Base-by-base conservation (phyloP, 1,140 invertebrate species). In the Zeugodacus cucurbitae region DNA sequence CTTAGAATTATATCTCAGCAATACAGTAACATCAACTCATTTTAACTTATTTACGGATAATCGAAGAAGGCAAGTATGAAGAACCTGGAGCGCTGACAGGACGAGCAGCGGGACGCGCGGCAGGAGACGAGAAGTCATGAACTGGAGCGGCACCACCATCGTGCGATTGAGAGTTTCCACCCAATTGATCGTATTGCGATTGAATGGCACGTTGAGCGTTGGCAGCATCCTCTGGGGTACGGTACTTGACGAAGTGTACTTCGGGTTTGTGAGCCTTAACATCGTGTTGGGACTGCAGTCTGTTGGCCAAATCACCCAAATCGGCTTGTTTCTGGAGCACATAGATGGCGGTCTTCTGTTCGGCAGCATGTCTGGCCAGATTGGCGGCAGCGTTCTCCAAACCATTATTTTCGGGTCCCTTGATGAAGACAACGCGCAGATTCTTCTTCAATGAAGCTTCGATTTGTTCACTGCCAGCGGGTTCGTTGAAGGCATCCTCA, bases 181-280 rank as follows among this genome's bases (percentile, higher is more conserved):
- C 91, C 67, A 93, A 88, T 58, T 91, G 89, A 86, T 93, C 91
- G 54, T 93, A 93, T 89, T 93, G 92, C 1, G 88, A 85, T 44
- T 93, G 91, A 64, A 93, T 93, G 41, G 91, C 90, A 1, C 57
- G 90, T 87, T 93, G 92, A 8, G 92, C 92, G 10, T 91, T 90
- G 86, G 87, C 88, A 20, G 92, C 92, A 88, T 93, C 92, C 89
- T 93, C 91, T 11, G 90, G 90, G 7, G 92, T 92, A 74, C 91
- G 90, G 89, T 93, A 93, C 88, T 93, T 93, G 90, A 93, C 91
- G 70, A 92, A 93, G 87, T 92, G 92, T 1, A 93, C 92, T 88
- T 93, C 92, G 4, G 92, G 92, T 57, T 89, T 90, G 74, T 89
- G 89, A 89, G 89, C 90, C 86, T 86, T 89, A 82, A 90, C 89